Evolutionary conservation across 2,797 vertebrate genomes (phyloP), one percentile per base, ranked within the genome.

Genomic region (Menidia menidia): DNA sequence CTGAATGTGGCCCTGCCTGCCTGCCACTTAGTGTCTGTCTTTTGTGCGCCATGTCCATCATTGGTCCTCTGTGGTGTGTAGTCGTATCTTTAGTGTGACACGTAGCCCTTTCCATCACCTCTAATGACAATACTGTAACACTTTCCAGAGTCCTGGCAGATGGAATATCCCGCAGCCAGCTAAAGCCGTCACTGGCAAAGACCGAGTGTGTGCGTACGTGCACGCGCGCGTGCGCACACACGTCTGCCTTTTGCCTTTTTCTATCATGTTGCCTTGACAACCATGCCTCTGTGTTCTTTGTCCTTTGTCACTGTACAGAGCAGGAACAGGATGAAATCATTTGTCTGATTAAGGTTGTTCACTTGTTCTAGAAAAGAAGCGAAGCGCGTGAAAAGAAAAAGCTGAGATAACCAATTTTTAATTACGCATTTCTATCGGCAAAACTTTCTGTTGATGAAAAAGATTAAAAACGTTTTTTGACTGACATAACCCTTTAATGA

Each of bases 211-310:
- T 64, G 70, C 1, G 64, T 77, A 19, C 32, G 60, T 62, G 54
- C 3, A 32, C 10, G 50, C 18, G 60, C 50, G 67, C 31, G 31
- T 50, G n/a, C 43, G 4, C 68, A 77, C 68, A 77, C 82, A 64
- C 62, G 64, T 73, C 76, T 75, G 77, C 78, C 67, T 78, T 79
- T 82, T 78, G 81, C 85, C 76, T 87, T 52, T 81, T 52, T 81
- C 80, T 70, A 48, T 84, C 80, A 74, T 48, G 89, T 92, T 92
- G 84, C 90, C 90, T 85, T 89, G 92, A 88, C 92, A 86, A 93
- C 92, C 85, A 72, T 51, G 67, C 77, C 69, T 83, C 76, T 71
- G 81, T 87, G 76, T 83, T 87, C 79, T 81, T 70, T 78, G 84
- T 87, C 85, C 81, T 84, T 86, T 87, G 87, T 91, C 85, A 83